A percentile compares a stretch with the other conserved stretches of the same genome.
phyloP scores from a whole-genome alignment of 1,140 invertebrate genomes.

The Leptestheria dahalacensis region DNA sequence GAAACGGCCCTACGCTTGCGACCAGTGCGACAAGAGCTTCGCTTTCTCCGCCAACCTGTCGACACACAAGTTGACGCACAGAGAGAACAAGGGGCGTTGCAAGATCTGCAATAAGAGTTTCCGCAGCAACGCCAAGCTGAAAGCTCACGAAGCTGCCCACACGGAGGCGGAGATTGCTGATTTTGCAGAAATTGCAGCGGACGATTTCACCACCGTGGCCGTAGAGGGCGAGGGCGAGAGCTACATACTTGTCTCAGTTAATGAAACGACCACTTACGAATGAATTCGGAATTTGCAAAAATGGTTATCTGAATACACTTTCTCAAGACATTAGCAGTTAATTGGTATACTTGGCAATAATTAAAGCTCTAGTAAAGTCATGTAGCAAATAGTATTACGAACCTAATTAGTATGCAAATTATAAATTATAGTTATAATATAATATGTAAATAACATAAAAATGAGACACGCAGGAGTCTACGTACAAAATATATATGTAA shows the following conservation, averaged over 20 bases:
- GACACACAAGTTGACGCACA: constrained; percentile 5
- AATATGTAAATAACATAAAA: too few relatives aligned
- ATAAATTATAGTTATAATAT: too few relatives aligned
- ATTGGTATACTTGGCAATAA: too few relatives aligned
- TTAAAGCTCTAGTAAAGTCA: too few relatives aligned
- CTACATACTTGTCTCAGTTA: constrained; percentile 7
- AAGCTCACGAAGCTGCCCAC: constrained; percentile 5
- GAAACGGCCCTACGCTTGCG: constrained; percentile 50
- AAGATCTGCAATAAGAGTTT: constrained; percentile 8
- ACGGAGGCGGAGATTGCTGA: neutral
- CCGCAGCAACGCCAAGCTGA: neutral
- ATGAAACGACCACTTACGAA: neutral
- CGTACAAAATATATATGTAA: too few relatives aligned
- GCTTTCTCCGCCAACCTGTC: constrained; percentile 40
- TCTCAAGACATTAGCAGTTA: too few relatives aligned
- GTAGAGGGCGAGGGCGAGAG: neutral
- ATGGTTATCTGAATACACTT: too few relatives aligned
- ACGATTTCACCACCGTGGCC: neutral
- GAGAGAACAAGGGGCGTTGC: constrained; percentile 3
- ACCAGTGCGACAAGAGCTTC: constrained; percentile 53
- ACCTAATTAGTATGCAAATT: too few relatives aligned
- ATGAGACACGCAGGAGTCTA: too few relatives aligned
- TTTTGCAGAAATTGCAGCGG: neutral
- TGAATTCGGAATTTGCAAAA: too few relatives aligned
- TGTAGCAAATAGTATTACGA: too few relatives aligned